Base-by-base conservation (phyloP, 1,140 invertebrate species). In the Coenobita brevimanus region DNA sequence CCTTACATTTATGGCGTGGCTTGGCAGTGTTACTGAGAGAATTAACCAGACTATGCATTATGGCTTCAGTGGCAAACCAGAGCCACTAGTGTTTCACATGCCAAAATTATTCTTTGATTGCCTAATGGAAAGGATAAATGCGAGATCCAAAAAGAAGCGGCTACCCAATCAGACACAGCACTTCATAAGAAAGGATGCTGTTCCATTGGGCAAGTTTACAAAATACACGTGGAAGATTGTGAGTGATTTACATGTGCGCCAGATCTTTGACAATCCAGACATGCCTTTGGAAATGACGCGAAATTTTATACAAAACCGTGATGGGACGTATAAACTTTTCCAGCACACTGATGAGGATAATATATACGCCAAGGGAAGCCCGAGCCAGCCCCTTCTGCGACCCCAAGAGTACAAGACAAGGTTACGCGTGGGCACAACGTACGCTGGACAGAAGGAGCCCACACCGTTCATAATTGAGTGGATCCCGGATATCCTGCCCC, bases 1-100 rank as follows among this genome's bases (percentile, higher is more conserved):
- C 73, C 90, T 94, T 50, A 92, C 93, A n/a, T 96, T 96, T 92
- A 92, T 95, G 1, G 93, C 94, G 81, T 96, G 96, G 96, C 92
- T 96, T 3, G 94, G 94, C 0, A 95, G 95, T 85, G 95, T 96
- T 33, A 96, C 96, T 21, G 96, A 97, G 92, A 93, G 95, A 80
- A 96, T 97, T 78, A 96, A 97, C 92, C 94, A 95, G 91, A 94
- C 95, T 3, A 96, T 97, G 95, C 95, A 96, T 92, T 96, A 95
- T 92, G 95, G 96, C 90, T 95, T 96, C 91, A 93, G 94, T 92
- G 96, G 95, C 84, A 94, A 94, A 92, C 95, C 96, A 8, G 95
- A 96, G 41, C 95, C 95, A 0, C 91, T 96, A 38, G 94, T 96
- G 41, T 96, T 96, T 91, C 95, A 95, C 91, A 94, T 95, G 60